A percentile compares a stretch with the other conserved stretches of the same genome.
Evolutionary conservation across 2,113 vertebrate species (phyloP).

Genomic region (Enhydra lutris): DNA sequence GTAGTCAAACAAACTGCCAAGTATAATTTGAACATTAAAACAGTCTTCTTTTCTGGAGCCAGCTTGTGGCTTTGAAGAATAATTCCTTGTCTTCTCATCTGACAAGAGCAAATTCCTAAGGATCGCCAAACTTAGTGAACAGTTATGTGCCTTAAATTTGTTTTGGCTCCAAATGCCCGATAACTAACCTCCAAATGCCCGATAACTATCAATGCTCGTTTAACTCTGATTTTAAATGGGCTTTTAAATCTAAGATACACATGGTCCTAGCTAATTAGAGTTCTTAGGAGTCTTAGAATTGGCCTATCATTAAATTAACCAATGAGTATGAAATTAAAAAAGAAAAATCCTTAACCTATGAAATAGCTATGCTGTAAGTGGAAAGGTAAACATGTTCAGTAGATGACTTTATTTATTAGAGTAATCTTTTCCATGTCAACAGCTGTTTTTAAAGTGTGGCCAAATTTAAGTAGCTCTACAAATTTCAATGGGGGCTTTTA

Average conservation of each 20-base stretch:
- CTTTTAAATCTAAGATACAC: constrained; percentile 1
- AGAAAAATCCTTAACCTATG: neutral
- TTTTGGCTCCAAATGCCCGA: neutral
- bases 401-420: constrained; percentile 19
- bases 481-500: neutral
- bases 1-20: neutral
- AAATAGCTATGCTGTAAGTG: neutral
- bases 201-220: neutral
- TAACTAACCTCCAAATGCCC: neutral
- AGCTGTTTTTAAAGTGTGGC: constrained; percentile 13
- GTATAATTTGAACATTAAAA: neutral
- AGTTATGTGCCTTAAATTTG: constrained; percentile 31
- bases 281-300: neutral
- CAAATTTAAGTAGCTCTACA: neutral
- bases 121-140: neutral
- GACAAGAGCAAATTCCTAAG: constrained; percentile 2
- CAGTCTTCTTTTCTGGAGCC: neutral
- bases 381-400: constrained; percentile 32
- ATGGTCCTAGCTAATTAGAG: constrained; percentile 3
- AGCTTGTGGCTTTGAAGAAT: constrained; percentile 25
- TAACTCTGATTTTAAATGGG: constrained; percentile 20
- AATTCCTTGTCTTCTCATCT: constrained; percentile 14
- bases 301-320: neutral
- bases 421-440: constrained; percentile 36
- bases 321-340: neutral